These are phyloP conservation scores for Platanista minor DNA, from an alignment of 2,113 vertebrate genomes.

Conservation along the genomic window DNA sequence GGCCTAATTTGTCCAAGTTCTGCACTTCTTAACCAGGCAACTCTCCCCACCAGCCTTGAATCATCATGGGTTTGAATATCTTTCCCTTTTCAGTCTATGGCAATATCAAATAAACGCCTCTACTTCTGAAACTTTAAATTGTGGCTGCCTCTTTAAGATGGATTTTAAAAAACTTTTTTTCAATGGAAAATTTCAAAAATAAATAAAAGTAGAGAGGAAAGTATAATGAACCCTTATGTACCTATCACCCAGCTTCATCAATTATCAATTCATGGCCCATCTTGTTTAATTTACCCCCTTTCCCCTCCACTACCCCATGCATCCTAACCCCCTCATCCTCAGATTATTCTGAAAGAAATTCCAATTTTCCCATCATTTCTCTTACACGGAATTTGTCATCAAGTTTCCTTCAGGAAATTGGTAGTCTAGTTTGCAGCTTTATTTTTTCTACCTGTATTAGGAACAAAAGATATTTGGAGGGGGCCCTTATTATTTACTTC, in stretches of 20 bases:
- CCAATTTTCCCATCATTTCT: not conserved
- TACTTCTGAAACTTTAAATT: not conserved
- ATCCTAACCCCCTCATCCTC: not conserved
- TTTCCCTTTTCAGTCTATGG: not conserved
- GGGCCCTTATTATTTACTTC: not conserved
- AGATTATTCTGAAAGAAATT: not conserved
- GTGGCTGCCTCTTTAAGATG: not conserved
- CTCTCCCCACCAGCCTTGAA: too few species aligned
- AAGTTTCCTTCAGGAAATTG: not conserved
- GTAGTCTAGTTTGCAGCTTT: not conserved
- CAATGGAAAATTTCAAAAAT: not conserved
- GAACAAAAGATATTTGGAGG: not conserved
- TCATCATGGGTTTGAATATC: not conserved
- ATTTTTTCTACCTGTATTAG: not conserved
- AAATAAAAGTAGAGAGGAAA: not conserved
- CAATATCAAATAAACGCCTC: not conserved
- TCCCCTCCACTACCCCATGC: accelerated
- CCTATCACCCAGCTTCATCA: not conserved
- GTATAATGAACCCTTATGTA: not conserved
- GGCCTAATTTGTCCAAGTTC: not conserved
- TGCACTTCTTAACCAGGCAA: not conserved
- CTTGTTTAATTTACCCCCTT: not conserved
- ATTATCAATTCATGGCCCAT: not conserved
- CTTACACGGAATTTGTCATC: not conserved
- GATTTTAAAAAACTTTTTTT: not conserved